Percentiles rank a stretch among this genome's conserved stretches.
Evolutionary conservation across 2,888 invertebrate genomes (phyloP).

Genomic region (Epiblema foenella): DNA sequence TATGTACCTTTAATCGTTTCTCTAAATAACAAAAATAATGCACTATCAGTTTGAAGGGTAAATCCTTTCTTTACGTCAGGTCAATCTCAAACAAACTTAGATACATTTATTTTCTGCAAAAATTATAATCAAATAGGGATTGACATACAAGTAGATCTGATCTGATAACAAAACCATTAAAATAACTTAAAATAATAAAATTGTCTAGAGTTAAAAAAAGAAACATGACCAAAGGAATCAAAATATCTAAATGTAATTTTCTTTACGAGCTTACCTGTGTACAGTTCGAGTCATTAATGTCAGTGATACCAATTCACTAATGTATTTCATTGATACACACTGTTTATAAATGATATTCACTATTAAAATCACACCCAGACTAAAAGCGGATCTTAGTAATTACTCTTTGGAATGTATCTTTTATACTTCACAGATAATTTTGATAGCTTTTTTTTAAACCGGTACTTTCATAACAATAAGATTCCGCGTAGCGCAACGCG

Average conservation of each 20-base stretch:
- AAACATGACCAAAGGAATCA: background rate
- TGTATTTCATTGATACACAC: background rate
- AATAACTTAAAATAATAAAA: background rate
- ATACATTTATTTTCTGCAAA: no score
- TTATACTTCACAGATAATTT: background rate
- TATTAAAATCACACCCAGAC: background rate
- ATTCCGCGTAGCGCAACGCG: conserved; percentile 10
- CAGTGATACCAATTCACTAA: conserved; percentile 20
- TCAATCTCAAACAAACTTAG: no score
- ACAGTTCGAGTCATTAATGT: background rate
- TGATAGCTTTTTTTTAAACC: background rate
- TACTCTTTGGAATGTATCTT: background rate
- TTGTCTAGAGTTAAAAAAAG: no score
- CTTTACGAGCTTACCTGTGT: conserved; percentile 9
- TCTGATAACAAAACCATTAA: background rate
- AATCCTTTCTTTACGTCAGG: no score
- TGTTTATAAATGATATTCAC: background rate
- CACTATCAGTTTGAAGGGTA: no score
- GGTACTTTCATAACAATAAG: conserved; percentile 6
- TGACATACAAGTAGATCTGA: no score
- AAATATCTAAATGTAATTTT: background rate
- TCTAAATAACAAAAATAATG: no score
- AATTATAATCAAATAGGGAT: no score
- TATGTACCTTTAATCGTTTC: background rate
- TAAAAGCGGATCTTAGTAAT: background rate